phyloP scores from a whole-genome alignment of 1,140 invertebrate genomes.

The Caerostris extrusa region DNA sequence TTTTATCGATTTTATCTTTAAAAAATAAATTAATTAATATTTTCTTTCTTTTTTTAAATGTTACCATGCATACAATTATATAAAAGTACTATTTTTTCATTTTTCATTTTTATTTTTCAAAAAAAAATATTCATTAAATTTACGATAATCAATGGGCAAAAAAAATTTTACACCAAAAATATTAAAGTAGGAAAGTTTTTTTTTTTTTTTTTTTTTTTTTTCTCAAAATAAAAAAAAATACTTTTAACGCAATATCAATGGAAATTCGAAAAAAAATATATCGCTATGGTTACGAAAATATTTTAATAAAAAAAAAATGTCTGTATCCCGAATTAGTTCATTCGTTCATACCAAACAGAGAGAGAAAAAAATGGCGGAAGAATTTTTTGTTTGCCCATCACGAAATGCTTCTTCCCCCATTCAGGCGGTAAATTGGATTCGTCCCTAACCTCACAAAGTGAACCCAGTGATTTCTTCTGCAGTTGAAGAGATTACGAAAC shows the following conservation, averaged over 20 bases:
- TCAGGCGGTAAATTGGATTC: neutral
- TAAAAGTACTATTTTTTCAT: no score
- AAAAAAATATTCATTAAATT: no score
- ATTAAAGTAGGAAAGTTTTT: neutral
- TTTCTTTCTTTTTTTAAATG: no score
- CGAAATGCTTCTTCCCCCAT: neutral
- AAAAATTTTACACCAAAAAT: no score
- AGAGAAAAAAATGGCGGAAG: neutral
- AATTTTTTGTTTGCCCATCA: neutral
- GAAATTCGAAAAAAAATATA: neutral
- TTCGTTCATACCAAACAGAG: neutral
- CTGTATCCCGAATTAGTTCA: neutral
- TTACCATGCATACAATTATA: no score
- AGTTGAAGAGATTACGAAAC: slow-evolving; percentile 38
- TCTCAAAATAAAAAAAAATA: no score
- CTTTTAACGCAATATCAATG: neutral
- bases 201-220: neutral
- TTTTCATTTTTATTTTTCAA: no score
- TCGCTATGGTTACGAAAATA: neutral
- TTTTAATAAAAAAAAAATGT: neutral
- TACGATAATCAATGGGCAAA: no score
- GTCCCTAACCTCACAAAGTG: neutral
- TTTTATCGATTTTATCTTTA: no score
- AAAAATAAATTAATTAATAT: no score
- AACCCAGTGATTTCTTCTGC: slow-evolving; percentile 17